Percentiles rank a stretch among this genome's conserved stretches.
Evolutionary conservation across 2,888 invertebrate genomes (phyloP).

Genomic region (Leuctra nigra): DNA sequence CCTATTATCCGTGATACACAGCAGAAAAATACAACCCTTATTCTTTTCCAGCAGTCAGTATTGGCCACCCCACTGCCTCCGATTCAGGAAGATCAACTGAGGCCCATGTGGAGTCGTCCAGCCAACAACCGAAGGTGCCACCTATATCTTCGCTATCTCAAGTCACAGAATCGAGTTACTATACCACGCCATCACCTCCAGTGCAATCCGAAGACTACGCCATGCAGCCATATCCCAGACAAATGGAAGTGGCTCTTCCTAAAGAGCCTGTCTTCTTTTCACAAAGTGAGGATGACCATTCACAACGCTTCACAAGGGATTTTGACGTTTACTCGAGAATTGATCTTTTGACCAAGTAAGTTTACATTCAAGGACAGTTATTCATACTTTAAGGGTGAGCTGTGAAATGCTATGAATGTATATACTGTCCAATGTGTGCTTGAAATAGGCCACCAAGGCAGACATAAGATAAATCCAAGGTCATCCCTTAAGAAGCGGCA

Average conservation of each 20-base stretch:
- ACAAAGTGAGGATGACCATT: slow-evolving; percentile 16
- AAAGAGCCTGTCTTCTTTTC: slow-evolving; percentile 19
- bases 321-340: slow-evolving; percentile 54
- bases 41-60: no score
- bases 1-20: no score
- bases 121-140: not conserved
- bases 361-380: not conserved
- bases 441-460: no score
- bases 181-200: slow-evolving; percentile 43
- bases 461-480: no score
- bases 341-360: slow-evolving; percentile 60
- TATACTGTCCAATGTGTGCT: no score
- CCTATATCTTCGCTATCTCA: slow-evolving; percentile 23
- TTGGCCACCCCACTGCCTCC: no score
- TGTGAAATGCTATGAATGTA: no score
- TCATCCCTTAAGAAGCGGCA: no score
- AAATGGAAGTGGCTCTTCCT: slow-evolving; percentile 17
- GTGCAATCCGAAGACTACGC: slow-evolving; percentile 33
- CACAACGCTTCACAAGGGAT: slow-evolving; percentile 21
- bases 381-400: no score
- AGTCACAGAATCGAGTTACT: slow-evolving; percentile 40
- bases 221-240: slow-evolving; percentile 1
- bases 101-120: no score
- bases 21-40: no score
- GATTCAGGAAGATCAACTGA: no score